Percentiles rank a stretch among this genome's conserved stretches.
Conservation (phyloP, 2,797 vertebrate species). For the Ataeniobius toweri region DNA sequence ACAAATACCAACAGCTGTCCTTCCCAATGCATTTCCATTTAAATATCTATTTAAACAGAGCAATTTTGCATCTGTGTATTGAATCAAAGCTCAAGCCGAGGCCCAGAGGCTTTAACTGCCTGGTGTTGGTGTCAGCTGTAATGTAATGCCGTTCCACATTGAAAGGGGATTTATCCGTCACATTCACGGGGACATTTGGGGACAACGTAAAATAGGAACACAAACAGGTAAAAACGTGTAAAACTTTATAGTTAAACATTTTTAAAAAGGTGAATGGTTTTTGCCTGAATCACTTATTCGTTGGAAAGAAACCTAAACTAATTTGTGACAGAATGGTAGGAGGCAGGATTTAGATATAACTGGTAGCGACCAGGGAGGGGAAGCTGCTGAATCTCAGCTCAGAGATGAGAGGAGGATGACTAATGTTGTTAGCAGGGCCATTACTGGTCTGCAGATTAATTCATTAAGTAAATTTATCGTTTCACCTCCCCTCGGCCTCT, state of each 20-base stretch:
- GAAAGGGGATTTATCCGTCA: conserved; percentile 46
- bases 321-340: conserved; percentile 7
- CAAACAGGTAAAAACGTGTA: background rate
- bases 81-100: conserved; percentile 39
- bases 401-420: conserved; percentile 66
- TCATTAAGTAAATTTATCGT: conserved; percentile 82
- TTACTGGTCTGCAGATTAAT: conserved; percentile 79
- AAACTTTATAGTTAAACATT: no score
- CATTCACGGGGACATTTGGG: conserved; percentile 44
- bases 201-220: conserved; percentile 1
- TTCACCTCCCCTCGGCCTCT: conserved; percentile 71
- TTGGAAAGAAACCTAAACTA: background rate
- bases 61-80: conserved; percentile 73
- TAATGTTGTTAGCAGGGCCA: conserved; percentile 81
- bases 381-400: conserved; percentile 41
- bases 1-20: conserved; percentile 82
- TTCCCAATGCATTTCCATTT: conserved; percentile 78
- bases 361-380: conserved; percentile 21
- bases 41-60: conserved; percentile 75
- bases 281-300: background rate
- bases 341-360: conserved; percentile 9
- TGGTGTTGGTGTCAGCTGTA: conserved; percentile 43
- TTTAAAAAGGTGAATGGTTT: background rate
- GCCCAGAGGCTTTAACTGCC: conserved; percentile 33
- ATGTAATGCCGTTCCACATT: conserved; percentile 36